Conservation (phyloP, 2,797 vertebrate genomes). For the Anguilla anguilla region DNA sequence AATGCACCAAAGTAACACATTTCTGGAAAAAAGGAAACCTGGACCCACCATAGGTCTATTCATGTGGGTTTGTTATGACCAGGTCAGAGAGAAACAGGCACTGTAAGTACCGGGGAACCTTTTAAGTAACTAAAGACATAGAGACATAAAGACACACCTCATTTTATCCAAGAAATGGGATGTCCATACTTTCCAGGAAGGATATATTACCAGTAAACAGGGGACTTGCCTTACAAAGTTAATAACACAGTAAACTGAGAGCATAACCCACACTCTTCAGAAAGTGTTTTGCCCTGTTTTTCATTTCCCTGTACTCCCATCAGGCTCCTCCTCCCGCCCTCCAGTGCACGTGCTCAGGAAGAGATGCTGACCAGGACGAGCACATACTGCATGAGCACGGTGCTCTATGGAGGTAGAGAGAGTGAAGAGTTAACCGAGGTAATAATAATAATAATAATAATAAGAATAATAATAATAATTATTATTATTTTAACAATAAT, state of each 20-base stretch:
- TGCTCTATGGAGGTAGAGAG: neutral
- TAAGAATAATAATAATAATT: neutral
- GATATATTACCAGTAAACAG: constrained; percentile 23
- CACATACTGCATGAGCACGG: neutral
- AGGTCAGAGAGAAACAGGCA: neutral
- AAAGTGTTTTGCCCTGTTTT: neutral
- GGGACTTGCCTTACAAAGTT: constrained; percentile 15
- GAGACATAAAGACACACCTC: neutral
- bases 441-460: neutral
- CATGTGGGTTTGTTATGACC: neutral
- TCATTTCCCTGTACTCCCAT: neutral
- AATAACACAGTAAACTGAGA: constrained; percentile 25
- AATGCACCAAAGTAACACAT: neutral
- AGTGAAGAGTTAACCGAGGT: constrained; percentile 6
- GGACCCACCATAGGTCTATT: constrained; percentile 4
- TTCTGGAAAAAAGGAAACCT: neutral
- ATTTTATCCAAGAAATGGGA: neutral
- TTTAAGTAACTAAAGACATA: neutral
- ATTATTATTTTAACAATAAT: neutral
- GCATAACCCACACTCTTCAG: neutral
- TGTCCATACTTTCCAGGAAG: neutral
- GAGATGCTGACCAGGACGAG: neutral
- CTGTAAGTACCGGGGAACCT: neutral
- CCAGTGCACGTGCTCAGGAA: neutral
- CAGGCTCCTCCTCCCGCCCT: neutral